These are phyloP conservation scores for Chloebia gouldiae DNA, from an alignment of 2,113 vertebrate genomes.

Conservation along the genomic window DNA sequence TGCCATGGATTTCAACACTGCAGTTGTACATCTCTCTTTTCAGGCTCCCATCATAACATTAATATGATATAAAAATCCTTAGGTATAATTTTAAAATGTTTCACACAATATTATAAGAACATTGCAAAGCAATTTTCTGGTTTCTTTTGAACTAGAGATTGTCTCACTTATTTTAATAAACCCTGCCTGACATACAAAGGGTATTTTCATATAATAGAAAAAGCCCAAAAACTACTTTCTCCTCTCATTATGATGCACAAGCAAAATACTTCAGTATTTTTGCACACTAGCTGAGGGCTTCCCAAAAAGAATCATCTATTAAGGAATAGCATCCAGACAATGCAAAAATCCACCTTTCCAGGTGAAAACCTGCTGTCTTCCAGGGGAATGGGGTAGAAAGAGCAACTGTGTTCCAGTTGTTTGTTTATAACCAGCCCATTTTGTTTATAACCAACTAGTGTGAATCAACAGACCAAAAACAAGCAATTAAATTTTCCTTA, in stretches of 20 bases:
- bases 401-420: neutral
- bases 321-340: neutral
- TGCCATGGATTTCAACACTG: neutral
- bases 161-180: slow-evolving; percentile 12
- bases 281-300: neutral
- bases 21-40: neutral
- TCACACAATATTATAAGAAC: neutral
- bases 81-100: neutral
- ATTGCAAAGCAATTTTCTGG: neutral
- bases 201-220: neutral
- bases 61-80: neutral
- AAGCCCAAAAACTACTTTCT: neutral
- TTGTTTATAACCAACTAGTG: neutral
- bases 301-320: neutral
- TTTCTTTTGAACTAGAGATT: neutral
- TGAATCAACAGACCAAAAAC: neutral
- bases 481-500: neutral
- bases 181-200: neutral
- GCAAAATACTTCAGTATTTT: slow-evolving; percentile 9
- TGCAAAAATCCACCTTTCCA: slow-evolving; percentile 30
- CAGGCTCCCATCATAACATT: neutral
- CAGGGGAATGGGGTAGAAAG: neutral
- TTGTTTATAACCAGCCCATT: neutral
- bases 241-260: neutral
- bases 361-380: neutral